phyloP scores from a whole-genome alignment of 2,797 vertebrate species.

The Sebastes wilsoni region DNA sequence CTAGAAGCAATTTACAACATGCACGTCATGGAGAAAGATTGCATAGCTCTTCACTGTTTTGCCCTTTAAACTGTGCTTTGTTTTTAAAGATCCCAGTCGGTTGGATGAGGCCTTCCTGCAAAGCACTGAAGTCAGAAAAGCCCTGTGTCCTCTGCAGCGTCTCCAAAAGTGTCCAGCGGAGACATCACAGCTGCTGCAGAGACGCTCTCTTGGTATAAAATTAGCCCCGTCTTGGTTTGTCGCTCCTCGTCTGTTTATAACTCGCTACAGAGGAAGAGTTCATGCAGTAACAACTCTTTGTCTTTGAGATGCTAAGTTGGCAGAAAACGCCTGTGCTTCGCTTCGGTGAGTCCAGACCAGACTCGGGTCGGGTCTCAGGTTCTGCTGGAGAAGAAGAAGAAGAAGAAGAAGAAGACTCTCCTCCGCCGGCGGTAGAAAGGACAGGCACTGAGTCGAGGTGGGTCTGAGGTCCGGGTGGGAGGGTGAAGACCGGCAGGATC shows the following conservation, averaged over 20 bases:
- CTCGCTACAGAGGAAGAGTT: conserved; percentile 15
- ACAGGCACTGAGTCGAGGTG: conserved; percentile 71
- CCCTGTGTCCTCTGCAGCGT: conserved; percentile 13
- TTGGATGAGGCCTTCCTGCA: conserved; percentile 22
- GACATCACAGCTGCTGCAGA: neutral
- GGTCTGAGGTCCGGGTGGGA: conserved; percentile 21
- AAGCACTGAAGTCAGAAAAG: conserved; percentile 58
- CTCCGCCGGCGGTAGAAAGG: conserved; percentile 38
- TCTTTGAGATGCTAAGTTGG: conserved; percentile 4
- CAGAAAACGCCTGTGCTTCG: conserved; percentile 33
- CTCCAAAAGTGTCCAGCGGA: neutral
- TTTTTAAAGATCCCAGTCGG: conserved; percentile 2
- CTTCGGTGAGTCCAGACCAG: conserved; percentile 34
- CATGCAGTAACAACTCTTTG: conserved; percentile 39
- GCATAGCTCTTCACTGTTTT: conserved; percentile 86
- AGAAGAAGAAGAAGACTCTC: neutral
- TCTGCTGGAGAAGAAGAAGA: neutral
- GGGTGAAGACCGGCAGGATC: neutral
- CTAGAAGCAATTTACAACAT: conserved; percentile 77
- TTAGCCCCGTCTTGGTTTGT: conserved; percentile 16
- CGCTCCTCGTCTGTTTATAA: neutral
- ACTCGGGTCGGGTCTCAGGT: conserved; percentile 9
- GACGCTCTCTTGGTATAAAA: conserved; percentile 33
- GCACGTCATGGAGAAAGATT: conserved; percentile 82
- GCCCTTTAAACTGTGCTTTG: conserved; percentile 79